phyloP scores from a whole-genome alignment of 2,113 vertebrate genomes.

The Gila orcuttii region DNA sequence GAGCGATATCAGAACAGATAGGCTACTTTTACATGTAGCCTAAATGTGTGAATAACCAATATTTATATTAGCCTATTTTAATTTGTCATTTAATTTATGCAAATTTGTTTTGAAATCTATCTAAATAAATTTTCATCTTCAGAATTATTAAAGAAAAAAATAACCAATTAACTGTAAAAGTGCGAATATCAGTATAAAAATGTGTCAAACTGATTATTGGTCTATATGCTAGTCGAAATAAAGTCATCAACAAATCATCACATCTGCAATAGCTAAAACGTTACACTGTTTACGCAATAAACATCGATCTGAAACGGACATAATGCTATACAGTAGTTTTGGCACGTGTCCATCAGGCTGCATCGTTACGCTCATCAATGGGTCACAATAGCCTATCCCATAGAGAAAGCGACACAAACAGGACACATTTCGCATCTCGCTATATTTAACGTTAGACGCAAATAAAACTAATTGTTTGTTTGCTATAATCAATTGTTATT shows the following conservation, averaged over 20 bases:
- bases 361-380: constrained; percentile 19
- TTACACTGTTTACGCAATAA: not conserved
- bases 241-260: not conserved
- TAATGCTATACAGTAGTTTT: not conserved
- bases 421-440: not conserved
- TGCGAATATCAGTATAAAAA: not conserved
- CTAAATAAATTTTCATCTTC: not conserved
- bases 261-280: not conserved
- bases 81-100: not conserved
- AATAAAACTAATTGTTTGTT: not conserved
- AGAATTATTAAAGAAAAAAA: not conserved
- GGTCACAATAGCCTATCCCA: not conserved
- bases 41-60: not conserved
- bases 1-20: not conserved
- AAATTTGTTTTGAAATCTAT: not conserved
- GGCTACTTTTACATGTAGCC: not conserved
- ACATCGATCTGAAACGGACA: not conserved
- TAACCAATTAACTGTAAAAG: not conserved
- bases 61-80: not conserved
- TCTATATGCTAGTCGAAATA: no score
- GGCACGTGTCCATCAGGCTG: constrained; percentile 30
- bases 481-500: constrained; percentile 10
- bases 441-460: not conserved
- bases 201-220: not conserved
- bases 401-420: not conserved